These are phyloP conservation scores for Drosophila subpulchrella DNA, from an alignment of 1,140 invertebrate genomes.

Conservation along the genomic window DNA sequence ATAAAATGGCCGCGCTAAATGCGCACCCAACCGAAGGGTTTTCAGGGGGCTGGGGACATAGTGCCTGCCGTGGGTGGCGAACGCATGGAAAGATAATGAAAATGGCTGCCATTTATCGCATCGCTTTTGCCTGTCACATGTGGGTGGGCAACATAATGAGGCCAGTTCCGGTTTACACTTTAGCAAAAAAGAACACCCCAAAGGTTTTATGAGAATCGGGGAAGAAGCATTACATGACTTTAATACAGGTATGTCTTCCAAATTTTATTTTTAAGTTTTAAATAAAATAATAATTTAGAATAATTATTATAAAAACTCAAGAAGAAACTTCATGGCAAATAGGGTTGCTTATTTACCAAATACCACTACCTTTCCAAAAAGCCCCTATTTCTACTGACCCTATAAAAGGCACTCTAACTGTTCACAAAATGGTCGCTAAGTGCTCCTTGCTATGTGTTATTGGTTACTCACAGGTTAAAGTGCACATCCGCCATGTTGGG, in stretches of 20 bases:
- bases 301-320: background rate
- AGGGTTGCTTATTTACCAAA: background rate
- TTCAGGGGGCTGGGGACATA: background rate
- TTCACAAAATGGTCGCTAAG: conserved; percentile 7
- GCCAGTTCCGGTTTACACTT: conserved; percentile 10
- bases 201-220: background rate
- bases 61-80: conserved; percentile 18
- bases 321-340: background rate
- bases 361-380: too few relatives aligned
- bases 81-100: conserved; percentile 60
- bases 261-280: too few relatives aligned
- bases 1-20: conserved; percentile 70
- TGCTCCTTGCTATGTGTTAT: conserved; percentile 18
- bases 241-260: background rate
- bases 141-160: conserved; percentile 18
- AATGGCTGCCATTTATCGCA: conserved; percentile 60
- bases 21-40: conserved; percentile 44
- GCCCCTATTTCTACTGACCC: background rate
- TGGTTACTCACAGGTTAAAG: conserved; percentile 96
- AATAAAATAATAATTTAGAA: too few relatives aligned
- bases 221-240: background rate
- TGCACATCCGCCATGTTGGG: conserved; percentile 98
- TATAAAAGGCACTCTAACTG: background rate
- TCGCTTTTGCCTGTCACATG: conserved; percentile 28
- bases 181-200: conserved; percentile 12